Evolutionary conservation across 2,113 vertebrate genomes (phyloP).

Genomic region (Callaeas wilsoni): DNA sequence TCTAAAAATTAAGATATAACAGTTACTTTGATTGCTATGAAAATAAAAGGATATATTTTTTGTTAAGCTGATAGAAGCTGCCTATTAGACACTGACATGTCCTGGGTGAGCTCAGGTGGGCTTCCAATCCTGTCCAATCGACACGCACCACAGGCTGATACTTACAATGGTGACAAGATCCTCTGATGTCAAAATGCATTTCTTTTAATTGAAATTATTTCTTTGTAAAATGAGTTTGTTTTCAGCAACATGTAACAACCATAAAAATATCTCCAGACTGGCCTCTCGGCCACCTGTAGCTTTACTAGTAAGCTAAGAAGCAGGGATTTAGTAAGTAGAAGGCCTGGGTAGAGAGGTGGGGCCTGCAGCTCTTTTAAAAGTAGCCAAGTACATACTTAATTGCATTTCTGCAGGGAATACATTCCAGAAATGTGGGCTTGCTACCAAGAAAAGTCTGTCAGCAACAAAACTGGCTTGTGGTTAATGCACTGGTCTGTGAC

Average conservation of each 20-base stretch:
- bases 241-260: neutral
- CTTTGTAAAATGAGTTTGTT: neutral
- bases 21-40: neutral
- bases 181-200: neutral
- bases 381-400: conserved; percentile 33
- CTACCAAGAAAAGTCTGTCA: conserved; percentile 39
- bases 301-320: conserved; percentile 33
- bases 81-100: neutral
- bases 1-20: neutral
- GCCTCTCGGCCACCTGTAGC: neutral
- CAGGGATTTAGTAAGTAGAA: conserved; percentile 23
- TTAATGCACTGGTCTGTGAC: conserved; percentile 7
- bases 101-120: neutral
- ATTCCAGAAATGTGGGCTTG: conserved; percentile 47
- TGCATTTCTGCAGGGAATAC: conserved; percentile 53
- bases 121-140: neutral
- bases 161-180: neutral
- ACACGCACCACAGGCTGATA: accelerated
- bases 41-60: neutral
- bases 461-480: neutral
- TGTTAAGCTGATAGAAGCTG: neutral
- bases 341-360: neutral
- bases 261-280: neutral
- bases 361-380: conserved; percentile 27
- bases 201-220: neutral